A percentile compares a stretch with the other conserved stretches of the same genome.
These are phyloP conservation scores for Nestor notabilis DNA, from an alignment of 2,113 vertebrate genomes.

Conservation along the genomic window DNA sequence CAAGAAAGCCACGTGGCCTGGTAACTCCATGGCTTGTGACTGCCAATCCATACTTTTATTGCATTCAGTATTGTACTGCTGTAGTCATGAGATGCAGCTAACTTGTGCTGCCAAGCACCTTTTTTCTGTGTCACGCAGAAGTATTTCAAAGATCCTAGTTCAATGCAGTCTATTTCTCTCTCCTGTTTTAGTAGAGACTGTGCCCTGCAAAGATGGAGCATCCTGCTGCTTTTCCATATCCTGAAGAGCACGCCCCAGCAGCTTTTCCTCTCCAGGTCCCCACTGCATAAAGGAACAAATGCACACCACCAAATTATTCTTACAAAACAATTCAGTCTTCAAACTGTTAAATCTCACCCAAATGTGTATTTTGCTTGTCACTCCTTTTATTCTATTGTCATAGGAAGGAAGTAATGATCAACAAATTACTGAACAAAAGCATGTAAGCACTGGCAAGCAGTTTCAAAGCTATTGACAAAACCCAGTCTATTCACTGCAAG, in stretches of 20 bases:
- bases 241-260: neutral
- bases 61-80: neutral
- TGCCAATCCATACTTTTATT: neutral
- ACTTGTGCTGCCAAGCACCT: neutral
- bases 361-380: constrained; percentile 32
- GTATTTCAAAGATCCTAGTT: neutral
- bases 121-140: accelerated
- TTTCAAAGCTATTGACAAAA: constrained; percentile 58
- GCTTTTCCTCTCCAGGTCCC: neutral
- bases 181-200: neutral
- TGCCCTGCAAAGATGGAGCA: neutral
- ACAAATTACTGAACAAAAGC: constrained; percentile 51
- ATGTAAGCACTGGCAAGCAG: neutral
- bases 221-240: neutral
- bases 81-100: neutral
- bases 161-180: neutral
- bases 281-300: neutral
- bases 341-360: constrained; percentile 15
- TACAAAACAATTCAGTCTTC: neutral
- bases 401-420: constrained; percentile 70
- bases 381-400: constrained; percentile 30
- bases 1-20: neutral
- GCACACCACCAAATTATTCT: neutral
- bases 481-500: neutral
- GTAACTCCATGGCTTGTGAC: neutral